Percentiles rank a stretch among this genome's conserved stretches.
phyloP scores from a whole-genome alignment of 2,113 vertebrate genomes.

The Pristiophorus japonicus region DNA sequence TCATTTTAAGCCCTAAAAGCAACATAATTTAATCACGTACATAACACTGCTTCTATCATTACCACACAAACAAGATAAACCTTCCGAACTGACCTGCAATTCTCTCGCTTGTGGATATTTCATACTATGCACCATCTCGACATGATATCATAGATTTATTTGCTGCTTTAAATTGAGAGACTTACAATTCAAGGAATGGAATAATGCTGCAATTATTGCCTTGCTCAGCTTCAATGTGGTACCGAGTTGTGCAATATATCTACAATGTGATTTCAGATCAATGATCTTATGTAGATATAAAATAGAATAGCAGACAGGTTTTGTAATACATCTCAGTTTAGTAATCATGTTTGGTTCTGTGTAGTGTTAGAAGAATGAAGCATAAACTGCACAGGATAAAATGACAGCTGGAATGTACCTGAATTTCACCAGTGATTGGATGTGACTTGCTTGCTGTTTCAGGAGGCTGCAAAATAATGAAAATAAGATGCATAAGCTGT shows the following conservation, averaged over 20 bases:
- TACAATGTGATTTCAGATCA: neutral
- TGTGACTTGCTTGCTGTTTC: constrained; percentile 73
- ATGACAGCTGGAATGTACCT: constrained; percentile 59
- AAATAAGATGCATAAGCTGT: neutral
- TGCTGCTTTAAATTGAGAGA: neutral
- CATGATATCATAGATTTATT: neutral
- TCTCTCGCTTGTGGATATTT: neutral
- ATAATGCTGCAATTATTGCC: neutral
- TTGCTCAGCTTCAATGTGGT: neutral
- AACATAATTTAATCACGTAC: neutral
- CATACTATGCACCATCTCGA: neutral
- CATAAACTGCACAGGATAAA: neutral
- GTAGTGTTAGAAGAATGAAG: neutral
- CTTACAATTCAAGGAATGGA: neutral
- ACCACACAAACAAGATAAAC: neutral
- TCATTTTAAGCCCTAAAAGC: neutral
- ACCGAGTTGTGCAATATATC: neutral
- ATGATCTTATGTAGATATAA: neutral
- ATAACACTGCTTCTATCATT: neutral
- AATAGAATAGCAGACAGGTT: neutral
- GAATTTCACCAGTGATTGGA: constrained; percentile 92
- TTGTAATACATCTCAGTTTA: neutral
- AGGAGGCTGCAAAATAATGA: constrained; percentile 58
- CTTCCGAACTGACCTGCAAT: neutral
- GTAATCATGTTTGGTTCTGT: neutral